phyloP scores from a whole-genome alignment of 2,888 invertebrate genomes.

The Dicyrtoma fusca region DNA sequence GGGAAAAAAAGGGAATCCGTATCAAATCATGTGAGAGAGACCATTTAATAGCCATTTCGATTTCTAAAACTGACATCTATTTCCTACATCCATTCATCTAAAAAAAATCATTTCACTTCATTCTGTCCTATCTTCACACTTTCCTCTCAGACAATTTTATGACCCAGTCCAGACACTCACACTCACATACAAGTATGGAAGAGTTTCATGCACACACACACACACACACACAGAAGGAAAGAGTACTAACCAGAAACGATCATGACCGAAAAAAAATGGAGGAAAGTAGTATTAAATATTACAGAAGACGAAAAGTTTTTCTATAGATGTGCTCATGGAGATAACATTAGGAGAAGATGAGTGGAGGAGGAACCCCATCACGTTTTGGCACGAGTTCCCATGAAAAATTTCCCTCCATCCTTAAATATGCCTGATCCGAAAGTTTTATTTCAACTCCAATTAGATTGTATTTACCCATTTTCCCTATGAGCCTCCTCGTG shows the following conservation, averaged over 20 bases:
- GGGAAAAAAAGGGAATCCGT: conserved; percentile 12
- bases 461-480: not conserved
- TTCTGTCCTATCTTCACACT: not conserved
- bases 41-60: conserved; percentile 6
- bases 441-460: not conserved
- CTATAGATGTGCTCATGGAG: not conserved
- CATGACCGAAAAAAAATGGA: no score
- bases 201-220: no score
- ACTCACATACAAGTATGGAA: no score
- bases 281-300: no score
- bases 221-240: no score
- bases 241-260: no score
- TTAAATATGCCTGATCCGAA: conserved; percentile 1
- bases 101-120: no score
- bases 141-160: not conserved
- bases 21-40: not conserved
- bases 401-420: not conserved
- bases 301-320: no score
- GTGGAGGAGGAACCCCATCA: not conserved
- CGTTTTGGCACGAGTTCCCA: conserved; percentile 5
- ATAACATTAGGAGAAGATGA: no score
- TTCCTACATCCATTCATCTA: no score
- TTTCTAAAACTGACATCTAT: not conserved
- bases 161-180: no score
- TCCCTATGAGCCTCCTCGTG: no score